Evolutionary conservation across 2,797 vertebrate species (phyloP), one percentile per base, ranked within the genome.

Genomic region (Sphenodon punctatus): DNA sequence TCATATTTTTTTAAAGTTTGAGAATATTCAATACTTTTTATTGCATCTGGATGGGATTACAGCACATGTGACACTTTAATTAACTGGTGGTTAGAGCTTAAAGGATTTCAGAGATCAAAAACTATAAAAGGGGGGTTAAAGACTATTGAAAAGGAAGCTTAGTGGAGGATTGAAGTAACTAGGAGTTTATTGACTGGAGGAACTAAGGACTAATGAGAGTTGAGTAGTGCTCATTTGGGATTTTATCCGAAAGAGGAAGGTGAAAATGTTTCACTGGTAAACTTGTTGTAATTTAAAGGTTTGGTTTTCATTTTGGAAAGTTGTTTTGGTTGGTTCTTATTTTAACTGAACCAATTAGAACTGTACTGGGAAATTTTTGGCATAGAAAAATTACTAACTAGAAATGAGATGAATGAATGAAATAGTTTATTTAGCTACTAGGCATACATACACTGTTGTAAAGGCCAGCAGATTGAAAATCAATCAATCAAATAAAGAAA

Each of bases 291-390:
- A 80, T 17, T 39, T 10, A 13, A 5, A 48, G 4, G 5, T 41
- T 13, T 59, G 30, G 55, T 65, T 83, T 78, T 43, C 16, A 15
- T 41, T 84, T 64, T 36, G 84, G 58, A 2, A 67, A 14, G 39
- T 49, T 61, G 3, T 63, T 83, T 67, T 8, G 5, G 30, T 5
- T 72, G 27, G 41, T 69, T 67, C n/a, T 79, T 77, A 34, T 22
- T 78, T 51, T 43, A 72, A 17, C 27, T 78, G 20, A 83, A 65
- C 2, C 2, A 34, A 23, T 51, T 10, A 71, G 51, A 82, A 36
- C 7, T 27, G 72, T n/a, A n/a, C n/a, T n/a, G n/a, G n/a, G n/a
- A n/a, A n/a, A n/a, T n/a, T n/a, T n/a, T n/a, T n/a, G n/a, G n/a
- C n/a, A n/a, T n/a, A n/a, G n/a, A n/a, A n/a, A n/a, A n/a, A n/a